Conservation (phyloP, 2,113 vertebrate species). For the Triplophysa tibetana region DNA sequence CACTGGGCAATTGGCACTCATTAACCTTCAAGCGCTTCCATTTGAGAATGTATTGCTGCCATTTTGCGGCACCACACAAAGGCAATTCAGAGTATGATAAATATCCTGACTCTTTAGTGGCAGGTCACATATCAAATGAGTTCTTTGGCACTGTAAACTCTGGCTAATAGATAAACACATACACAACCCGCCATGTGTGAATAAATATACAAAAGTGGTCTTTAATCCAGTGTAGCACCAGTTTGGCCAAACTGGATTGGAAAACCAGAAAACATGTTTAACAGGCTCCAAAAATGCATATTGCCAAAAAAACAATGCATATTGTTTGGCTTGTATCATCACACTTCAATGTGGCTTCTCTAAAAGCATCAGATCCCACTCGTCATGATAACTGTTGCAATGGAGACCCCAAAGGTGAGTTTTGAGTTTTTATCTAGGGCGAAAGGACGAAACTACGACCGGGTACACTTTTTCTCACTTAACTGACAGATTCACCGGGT, state of each 20-base stretch:
- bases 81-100: slow-evolving; percentile 76
- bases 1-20: slow-evolving; percentile 74
- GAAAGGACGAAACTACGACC: slow-evolving; percentile 60
- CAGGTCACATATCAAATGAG: slow-evolving; percentile 68
- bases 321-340: neutral
- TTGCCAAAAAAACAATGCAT: neutral
- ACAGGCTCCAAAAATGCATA: too few relatives aligned
- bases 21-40: slow-evolving; percentile 76
- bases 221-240: too few relatives aligned
- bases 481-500: slow-evolving; percentile 34
- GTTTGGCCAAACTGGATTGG: too few relatives aligned
- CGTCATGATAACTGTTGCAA: slow-evolving; percentile 59
- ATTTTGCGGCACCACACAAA: slow-evolving; percentile 75
- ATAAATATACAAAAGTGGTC: neutral
- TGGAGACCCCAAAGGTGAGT: slow-evolving; percentile 61
- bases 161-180: slow-evolving; percentile 27
- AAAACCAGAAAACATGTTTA: too few relatives aligned
- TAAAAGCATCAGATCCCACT: neutral
- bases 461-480: slow-evolving; percentile 57
- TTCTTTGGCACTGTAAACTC: slow-evolving; percentile 1
- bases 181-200: neutral
- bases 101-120: slow-evolving; percentile 75
- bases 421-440: slow-evolving; percentile 60
- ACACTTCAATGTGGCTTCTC: neutral
- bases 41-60: slow-evolving; percentile 74